Percentiles rank a stretch among this genome's conserved stretches.
Evolutionary conservation across 30 jellyfish, hydroid and myxozoan genomes (phyloP).

Genomic region (Aurelia coerulea): DNA sequence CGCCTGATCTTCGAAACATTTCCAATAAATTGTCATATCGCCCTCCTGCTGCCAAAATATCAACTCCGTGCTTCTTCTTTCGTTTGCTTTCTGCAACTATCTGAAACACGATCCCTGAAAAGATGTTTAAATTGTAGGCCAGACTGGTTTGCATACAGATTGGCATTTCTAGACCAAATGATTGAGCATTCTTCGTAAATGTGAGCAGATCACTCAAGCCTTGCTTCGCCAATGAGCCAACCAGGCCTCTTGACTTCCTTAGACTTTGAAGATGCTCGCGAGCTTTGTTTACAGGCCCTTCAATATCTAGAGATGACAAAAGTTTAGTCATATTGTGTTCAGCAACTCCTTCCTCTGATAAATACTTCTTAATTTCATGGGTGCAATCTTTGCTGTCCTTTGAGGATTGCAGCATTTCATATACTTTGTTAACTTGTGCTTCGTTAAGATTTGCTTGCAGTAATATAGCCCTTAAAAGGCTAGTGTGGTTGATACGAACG

Average conservation of each 20-base stretch:
- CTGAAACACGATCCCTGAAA: conserved; percentile 86
- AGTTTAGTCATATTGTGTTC: conserved; percentile 70
- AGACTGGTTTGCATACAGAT: conserved; percentile 61
- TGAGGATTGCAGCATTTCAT: conserved; percentile 48
- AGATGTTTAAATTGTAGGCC: conserved; percentile 57
- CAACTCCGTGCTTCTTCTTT: conserved; percentile 78
- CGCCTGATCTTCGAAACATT: conserved; percentile 50
- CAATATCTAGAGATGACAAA: conserved; percentile 52
- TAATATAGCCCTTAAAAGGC: conserved; percentile 75
- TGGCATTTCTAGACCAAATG: conserved; percentile 66
- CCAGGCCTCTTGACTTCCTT: conserved; percentile 69
- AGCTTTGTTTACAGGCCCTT: conserved; percentile 75
- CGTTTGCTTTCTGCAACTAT: conserved; percentile 84
- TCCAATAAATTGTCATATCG: conserved; percentile 77
- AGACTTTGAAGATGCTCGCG: conserved; percentile 75
- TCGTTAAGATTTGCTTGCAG: conserved; percentile 62
- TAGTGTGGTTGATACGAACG: conserved; percentile 79
- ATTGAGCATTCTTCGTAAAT: conserved; percentile 38
- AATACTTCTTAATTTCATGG: conserved; percentile 25
- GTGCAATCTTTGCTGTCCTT: conserved; percentile 45
- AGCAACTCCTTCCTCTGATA: conserved; percentile 48
- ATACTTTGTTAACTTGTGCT: conserved; percentile 42
- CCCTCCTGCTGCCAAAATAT: conserved; percentile 93
- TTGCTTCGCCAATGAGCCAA: conserved; percentile 76
- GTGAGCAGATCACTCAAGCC: conserved; percentile 73